Base-by-base conservation (phyloP, 2,113 vertebrate genomes). In the Nerophis ophidion region DNA sequence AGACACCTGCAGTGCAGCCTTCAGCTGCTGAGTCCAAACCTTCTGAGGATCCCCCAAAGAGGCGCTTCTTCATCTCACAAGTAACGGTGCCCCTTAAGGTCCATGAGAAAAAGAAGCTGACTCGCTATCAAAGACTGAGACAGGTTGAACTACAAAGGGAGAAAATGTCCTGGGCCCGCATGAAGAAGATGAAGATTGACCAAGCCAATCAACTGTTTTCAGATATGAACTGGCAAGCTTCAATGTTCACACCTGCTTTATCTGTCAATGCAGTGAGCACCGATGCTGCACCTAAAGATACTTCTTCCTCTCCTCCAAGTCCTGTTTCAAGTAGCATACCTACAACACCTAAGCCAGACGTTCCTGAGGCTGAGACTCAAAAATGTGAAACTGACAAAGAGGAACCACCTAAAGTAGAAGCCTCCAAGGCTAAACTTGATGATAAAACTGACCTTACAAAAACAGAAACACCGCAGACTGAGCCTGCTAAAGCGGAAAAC, bases 31-130 rank as follows among this genome's bases (percentile, higher is more conserved):
- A 60, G 40, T 50, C 66, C 7, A 81, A 72, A 44, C 47, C 54
- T 49, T 49, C 85, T 62, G 79, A 61, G 59, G 84, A 90, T 63
- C 57, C 86, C 58, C 93, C 88, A 0, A 93, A 92, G 75, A 95
- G 93, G 68, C 92, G 94, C 6, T 99, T 99, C 83, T 99, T 99
- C 61, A 90, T 95, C 48, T 93, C 94, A 57, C 95, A 93, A 84
- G 89, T 96, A 78, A 88, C 87, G 42, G 89, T 92, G 74, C 92
- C 93, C 1, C 81, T 97, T 47, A 99, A 95, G 74, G 93, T 89
- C 63, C 89, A 93, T 6, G 87, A 96, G 71, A 98, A 90, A 55
- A 92, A 90, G 78, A 92, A 90, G 60, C 60, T 91, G 0, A 89
- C 91, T 0, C 77, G 90, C 46, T 91, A 85, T 77, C 90, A 92